Evolutionary conservation across 2,888 invertebrate genomes (phyloP).

Genomic region (Entomobrya proxima): DNA sequence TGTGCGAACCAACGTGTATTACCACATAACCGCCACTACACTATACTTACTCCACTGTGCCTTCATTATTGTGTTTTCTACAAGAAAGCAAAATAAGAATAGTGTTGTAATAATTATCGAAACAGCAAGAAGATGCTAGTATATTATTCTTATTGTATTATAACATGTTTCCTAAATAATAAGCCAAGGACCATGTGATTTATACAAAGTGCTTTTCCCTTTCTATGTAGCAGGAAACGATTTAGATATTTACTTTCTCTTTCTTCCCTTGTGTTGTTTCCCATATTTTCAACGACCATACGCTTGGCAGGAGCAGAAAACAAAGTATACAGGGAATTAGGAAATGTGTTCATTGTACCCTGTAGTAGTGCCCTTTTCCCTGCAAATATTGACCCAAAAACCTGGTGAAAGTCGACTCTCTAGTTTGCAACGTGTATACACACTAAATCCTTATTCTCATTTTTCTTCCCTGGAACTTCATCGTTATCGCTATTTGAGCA

Average conservation of each 20-base stretch:
- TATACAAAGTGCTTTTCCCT: background rate
- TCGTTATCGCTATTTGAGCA: background rate
- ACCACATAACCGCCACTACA: background rate
- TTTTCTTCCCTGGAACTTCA: background rate
- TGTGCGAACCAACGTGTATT: background rate
- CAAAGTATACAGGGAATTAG: background rate
- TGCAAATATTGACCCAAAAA: constrained; percentile 30
- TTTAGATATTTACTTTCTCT: background rate
- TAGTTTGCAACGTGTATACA: background rate
- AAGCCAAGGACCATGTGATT: background rate
- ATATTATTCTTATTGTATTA: background rate
- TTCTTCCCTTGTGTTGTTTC: background rate
- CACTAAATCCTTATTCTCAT: background rate
- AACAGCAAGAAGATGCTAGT: background rate
- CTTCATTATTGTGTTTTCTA: background rate
- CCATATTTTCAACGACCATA: background rate
- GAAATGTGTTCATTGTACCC: background rate
- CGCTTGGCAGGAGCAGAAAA: background rate
- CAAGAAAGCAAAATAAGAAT: background rate
- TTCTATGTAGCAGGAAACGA: background rate
- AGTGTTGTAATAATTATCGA: constrained; percentile 37
- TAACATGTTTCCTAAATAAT: background rate
- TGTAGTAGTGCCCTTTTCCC: background rate
- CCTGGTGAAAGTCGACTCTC: too few species aligned
- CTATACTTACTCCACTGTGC: background rate